Evolutionary conservation across 2,888 invertebrate genomes (phyloP), one percentile per base, ranked within the genome.

Genomic region (Synergus laeviventris): DNA sequence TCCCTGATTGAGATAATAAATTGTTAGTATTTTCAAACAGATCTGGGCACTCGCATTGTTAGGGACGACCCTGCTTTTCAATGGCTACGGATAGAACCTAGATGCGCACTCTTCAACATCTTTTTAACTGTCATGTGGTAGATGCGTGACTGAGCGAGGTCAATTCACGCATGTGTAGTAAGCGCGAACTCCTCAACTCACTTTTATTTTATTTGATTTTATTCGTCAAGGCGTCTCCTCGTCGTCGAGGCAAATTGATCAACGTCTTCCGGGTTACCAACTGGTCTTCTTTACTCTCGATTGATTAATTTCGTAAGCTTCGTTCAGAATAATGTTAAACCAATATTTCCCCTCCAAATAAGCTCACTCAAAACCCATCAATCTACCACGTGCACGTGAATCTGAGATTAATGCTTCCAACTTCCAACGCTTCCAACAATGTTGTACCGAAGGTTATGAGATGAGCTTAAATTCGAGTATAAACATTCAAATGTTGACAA

Each of bases 231-330:
- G 36, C 61, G 16, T 61, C 62, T 16, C 18, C 12, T 62, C 39
- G 62, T 38, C 62, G 62, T 14, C 42, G 42, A 42, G 49, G 49
- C 49, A 24, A 49, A 49, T 31, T n/a, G 31, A 70, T 70, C 31
- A 70, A 24, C 38, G 66, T 73, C 76, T 78, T 76, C 75, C 75
- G 70, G 76, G 78, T 78, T 78, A 78, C 74, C 75, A 74, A 77
- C 75, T 80, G 77, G 60, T 76, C 74, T 75, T 74, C 70, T 75
- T 75, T 74, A 39, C 66, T 70, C 70, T 70, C 70, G 9, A 61
- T 36, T 56, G 45, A 38, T 64, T 45, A 62, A 38, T 73, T 60
- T 49, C 4, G 38, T 49, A 24, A 76, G 24, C 54, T 42, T 14
- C 31, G 7, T 21, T 70, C n/a, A n/a, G 11, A 42, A 70, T 54